phyloP scores from a whole-genome alignment of 1,140 invertebrate species.

The Nasonia longicornis region DNA sequence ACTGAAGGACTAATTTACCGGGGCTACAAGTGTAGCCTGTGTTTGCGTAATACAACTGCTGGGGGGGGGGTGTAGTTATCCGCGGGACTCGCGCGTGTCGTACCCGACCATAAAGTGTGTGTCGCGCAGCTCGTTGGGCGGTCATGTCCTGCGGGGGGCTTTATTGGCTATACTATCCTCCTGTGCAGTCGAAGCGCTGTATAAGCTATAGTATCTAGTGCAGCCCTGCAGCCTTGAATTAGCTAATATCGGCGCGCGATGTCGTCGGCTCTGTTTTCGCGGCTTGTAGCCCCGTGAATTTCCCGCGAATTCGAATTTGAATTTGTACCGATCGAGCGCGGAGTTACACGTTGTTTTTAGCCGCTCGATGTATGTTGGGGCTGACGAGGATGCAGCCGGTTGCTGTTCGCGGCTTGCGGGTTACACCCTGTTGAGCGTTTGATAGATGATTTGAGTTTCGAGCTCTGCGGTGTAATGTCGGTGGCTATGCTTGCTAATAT shows the following conservation, averaged over 20 bases:
- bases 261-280: constrained; percentile 16
- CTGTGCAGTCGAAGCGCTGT: neutral
- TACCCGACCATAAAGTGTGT: constrained; percentile 32
- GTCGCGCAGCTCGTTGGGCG: constrained; percentile 20
- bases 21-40: constrained; percentile 6
- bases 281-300: constrained; percentile 20
- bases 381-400: neutral
- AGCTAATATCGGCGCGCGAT: constrained; percentile 25
- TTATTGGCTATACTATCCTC: constrained; percentile 4
- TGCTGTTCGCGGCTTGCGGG: neutral
- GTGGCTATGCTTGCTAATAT: too few relatives aligned
- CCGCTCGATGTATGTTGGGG: neutral
- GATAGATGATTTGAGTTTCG: neutral
- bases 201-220: neutral
- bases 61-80: constrained; percentile 2
- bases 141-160: constrained; percentile 5
- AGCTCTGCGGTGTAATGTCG: neutral
- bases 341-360: neutral
- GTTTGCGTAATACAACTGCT: constrained; percentile 3
- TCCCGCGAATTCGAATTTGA: constrained; percentile 15
- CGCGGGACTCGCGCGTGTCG: constrained; percentile 11
- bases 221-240: neutral
- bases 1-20: neutral
- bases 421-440: neutral
- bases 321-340: neutral